Evolutionary conservation across 2,113 vertebrate species (phyloP).

Genomic region (Ochotona curzoniae): DNA sequence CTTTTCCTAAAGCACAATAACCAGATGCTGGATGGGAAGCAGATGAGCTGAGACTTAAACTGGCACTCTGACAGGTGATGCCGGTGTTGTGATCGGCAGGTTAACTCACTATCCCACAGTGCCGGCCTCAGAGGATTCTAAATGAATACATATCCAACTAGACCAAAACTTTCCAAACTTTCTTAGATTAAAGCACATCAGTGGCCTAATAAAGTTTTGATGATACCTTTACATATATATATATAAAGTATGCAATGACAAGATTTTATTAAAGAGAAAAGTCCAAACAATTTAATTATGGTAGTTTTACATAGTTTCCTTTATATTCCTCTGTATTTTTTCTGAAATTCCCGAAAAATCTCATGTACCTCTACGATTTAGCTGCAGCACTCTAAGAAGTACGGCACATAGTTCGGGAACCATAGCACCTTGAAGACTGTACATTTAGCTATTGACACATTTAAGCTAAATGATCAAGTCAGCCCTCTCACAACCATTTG

Average conservation of each 20-base stretch:
- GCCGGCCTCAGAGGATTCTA: not conserved
- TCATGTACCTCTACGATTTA: not conserved
- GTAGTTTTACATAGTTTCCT: not conserved
- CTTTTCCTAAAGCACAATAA: no score
- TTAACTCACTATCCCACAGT: no score
- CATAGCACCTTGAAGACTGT: accelerated
- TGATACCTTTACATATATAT: no score
- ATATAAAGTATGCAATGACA: not conserved
- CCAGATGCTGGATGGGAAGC: no score
- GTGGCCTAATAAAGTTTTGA: constrained; percentile 3
- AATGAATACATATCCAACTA: not conserved
- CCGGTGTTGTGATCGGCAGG: no score
- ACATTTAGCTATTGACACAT: not conserved
- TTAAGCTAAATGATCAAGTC: constrained; percentile 16
- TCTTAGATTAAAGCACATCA: not conserved
- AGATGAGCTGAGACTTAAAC: no score
- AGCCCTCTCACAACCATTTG: not conserved
- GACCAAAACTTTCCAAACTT: not conserved
- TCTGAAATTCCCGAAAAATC: constrained; percentile 26
- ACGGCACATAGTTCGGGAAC: not conserved
- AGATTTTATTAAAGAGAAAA: not conserved
- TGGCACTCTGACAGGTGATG: no score
- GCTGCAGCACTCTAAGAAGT: not conserved
- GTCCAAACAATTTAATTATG: not conserved
- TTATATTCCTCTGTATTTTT: not conserved